A percentile compares a stretch with the other conserved stretches of the same genome.
These are phyloP conservation scores for Motacilla alba DNA, from an alignment of 2,113 vertebrate genomes.

Conservation along the genomic window DNA sequence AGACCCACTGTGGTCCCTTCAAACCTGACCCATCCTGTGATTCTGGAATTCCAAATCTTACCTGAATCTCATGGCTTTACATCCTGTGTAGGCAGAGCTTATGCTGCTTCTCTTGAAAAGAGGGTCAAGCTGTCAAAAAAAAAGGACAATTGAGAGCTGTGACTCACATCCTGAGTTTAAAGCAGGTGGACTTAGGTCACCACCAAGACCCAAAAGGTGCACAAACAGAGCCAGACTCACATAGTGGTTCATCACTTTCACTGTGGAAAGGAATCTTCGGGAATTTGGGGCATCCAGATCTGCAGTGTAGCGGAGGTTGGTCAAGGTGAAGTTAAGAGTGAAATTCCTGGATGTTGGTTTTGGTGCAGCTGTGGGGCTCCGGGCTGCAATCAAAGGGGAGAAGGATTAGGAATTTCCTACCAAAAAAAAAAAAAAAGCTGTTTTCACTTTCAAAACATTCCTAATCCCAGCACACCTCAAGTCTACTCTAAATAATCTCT, in stretches of 20 bases:
- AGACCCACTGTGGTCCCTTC: neutral
- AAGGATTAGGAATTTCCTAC: neutral
- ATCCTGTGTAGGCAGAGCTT: constrained; percentile 29
- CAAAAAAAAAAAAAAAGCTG: neutral
- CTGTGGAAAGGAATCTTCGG: neutral
- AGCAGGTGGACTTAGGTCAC: neutral
- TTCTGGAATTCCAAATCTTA: neutral
- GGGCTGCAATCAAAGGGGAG: neutral
- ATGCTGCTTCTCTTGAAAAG: constrained; percentile 45
- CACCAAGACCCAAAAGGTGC: neutral
- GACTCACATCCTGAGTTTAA: neutral
- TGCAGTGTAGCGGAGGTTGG: neutral
- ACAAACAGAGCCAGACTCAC: neutral
- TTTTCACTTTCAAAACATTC: neutral
- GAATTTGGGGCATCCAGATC: neutral
- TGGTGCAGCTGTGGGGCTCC: neutral
- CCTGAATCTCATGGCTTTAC: constrained; percentile 46
- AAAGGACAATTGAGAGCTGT: neutral
- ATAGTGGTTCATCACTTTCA: neutral
- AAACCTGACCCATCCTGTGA: neutral
- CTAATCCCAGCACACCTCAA: neutral
- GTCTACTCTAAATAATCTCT: neutral
- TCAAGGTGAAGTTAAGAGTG: constrained; percentile 56
- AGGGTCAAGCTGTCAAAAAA: constrained; percentile 19
- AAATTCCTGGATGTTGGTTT: neutral